Base-by-base conservation (phyloP, 2,888 invertebrate species). In the Saturnia japonica region DNA sequence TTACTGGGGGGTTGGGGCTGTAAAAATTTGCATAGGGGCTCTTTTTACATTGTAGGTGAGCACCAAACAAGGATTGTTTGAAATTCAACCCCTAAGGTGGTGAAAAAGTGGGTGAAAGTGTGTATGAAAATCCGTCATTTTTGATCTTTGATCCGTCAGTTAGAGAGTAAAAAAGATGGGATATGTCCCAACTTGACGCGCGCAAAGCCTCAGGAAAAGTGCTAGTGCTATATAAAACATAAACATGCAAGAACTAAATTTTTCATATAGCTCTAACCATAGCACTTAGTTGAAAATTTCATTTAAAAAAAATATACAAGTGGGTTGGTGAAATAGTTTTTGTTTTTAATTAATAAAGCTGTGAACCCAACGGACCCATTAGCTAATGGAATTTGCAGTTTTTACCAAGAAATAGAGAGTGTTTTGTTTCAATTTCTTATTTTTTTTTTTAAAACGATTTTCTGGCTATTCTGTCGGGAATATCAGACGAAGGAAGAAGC, bases 311-410 rank as follows among this genome's bases (percentile, higher is more conserved):
- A 19, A 19, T 11, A 67, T 28, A 28, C 25, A 22, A n/a, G 67
- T 70, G 66, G 42, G 54, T 69, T 69, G 47, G 12, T 60, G 57
- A 62, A 57, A 54, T 60, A 28, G 57, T 70, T 47, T 54, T 54
- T 25, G 67, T 70, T 70, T 67, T 47, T 54, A 67, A 54, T 42
- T 67, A 70, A 70, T 67, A 51, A 67, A 67, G 42, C 67, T 70
- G 51, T 64, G 66, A 54, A 67, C 70, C 70, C 40, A 68, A 69
- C 9, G 72, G 70, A 68, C 68, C 67, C 67, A 69, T 69, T 54
- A 69, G 57, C 43, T 70, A 67, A 70, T 70, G 70, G 70, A 70
- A 11, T 28, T 54, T n/a, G 12, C 42, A 34, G 45, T 22, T 64
- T 43, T 43, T 57, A 67, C 22, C 51, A 34, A 25, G 25, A 43